Evolutionary conservation across 1,140 invertebrate species (phyloP).

Genomic region (Pseudachorutes palmiensis): DNA sequence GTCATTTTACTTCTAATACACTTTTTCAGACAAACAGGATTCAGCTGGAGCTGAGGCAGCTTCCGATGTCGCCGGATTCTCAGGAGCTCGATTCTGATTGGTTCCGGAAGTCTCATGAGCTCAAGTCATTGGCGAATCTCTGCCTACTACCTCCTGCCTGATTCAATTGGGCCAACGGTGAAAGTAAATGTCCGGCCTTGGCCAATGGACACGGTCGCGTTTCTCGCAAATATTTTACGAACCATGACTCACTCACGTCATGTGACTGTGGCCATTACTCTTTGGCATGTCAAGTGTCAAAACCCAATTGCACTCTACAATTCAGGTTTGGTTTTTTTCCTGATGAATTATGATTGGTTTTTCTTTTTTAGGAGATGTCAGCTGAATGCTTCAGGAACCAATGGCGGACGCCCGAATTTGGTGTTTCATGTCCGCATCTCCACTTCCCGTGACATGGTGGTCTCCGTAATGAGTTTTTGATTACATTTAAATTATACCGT

Average conservation of each 20-base stretch:
- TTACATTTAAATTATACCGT: constrained; percentile 38
- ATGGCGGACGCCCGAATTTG: neutral
- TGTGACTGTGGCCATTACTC: too few relatives aligned
- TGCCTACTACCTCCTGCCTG: too few relatives aligned
- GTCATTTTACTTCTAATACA: constrained; percentile 37
- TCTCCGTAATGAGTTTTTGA: constrained; percentile 38
- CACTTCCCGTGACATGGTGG: constrained; percentile 2
- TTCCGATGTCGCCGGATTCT: too few relatives aligned
- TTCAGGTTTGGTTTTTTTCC: too few relatives aligned
- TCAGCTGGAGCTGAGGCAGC: constrained; percentile 2
- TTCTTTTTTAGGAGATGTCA: constrained; percentile 3
- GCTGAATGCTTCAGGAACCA: neutral
- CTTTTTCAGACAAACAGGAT: constrained; percentile 29
- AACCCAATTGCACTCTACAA: too few relatives aligned
- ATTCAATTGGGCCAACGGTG: too few relatives aligned
- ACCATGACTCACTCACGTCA: too few relatives aligned
- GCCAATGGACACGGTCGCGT: too few relatives aligned
- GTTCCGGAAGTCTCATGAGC: constrained; percentile 36
- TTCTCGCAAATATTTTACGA: too few relatives aligned
- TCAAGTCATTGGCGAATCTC: too few relatives aligned
- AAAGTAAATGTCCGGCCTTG: too few relatives aligned
- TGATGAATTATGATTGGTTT: constrained; percentile 5
- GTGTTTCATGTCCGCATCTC: neutral
- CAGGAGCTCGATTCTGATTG: constrained; percentile 37
- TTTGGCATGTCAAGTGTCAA: too few relatives aligned